phyloP scores from a whole-genome alignment of 2,113 vertebrate genomes.

The Galbula dea region DNA sequence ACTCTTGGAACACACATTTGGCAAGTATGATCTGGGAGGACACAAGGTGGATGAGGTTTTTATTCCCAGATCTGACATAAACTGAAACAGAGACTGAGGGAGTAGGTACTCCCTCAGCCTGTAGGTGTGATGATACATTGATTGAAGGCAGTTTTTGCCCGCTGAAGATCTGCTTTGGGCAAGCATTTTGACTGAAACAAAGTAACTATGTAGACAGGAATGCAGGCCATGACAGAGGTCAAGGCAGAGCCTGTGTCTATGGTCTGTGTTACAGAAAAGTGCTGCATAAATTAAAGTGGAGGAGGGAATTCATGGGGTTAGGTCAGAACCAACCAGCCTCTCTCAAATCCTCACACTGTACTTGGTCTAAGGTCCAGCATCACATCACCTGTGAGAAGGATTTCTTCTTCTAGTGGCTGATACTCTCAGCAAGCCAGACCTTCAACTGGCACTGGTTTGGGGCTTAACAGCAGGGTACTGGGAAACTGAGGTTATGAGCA shows the following conservation, averaged over 20 bases:
- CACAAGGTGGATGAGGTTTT: background rate
- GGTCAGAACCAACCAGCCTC: background rate
- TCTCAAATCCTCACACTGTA: background rate
- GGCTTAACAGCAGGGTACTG: background rate
- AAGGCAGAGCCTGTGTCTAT: background rate
- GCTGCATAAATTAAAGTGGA: background rate
- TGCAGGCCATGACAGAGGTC: background rate
- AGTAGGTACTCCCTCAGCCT: background rate
- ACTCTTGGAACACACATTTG: background rate
- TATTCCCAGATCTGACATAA: background rate
- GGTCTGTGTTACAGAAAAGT: background rate
- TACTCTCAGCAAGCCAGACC: background rate
- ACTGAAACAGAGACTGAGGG: background rate
- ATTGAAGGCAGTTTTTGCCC: background rate
- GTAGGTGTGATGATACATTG: background rate
- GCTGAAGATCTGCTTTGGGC: background rate
- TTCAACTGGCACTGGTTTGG: rapidly evolving
- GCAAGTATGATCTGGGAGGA: background rate
- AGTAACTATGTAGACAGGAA: background rate
- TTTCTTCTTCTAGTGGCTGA: background rate
- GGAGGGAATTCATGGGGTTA: background rate
- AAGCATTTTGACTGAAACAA: background rate
- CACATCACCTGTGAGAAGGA: background rate
- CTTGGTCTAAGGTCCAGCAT: background rate
- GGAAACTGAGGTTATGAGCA: background rate